These are phyloP conservation scores for Xiphophorus maculatus DNA, from an alignment of 2,113 vertebrate species.

Conservation along the genomic window DNA sequence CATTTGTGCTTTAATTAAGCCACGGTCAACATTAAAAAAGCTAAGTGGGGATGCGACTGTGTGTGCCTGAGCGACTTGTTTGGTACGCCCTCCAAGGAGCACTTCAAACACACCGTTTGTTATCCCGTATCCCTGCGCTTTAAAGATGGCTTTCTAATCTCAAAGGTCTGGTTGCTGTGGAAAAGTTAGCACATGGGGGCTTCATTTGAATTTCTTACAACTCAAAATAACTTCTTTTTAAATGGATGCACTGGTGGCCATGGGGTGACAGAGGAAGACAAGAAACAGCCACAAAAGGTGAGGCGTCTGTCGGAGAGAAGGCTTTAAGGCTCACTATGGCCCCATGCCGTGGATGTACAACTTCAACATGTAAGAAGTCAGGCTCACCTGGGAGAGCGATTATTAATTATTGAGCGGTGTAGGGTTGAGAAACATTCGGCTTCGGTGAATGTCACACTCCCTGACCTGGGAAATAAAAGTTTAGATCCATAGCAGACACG, in stretches of 20 bases:
- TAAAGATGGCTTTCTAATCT: conserved; percentile 77
- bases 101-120: conserved; percentile 85
- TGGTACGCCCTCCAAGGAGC: conserved; percentile 71
- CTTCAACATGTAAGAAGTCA: conserved; percentile 95
- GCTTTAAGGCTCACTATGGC: conserved; percentile 68
- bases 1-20: conserved; percentile 81
- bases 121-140: conserved; percentile 80
- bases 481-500: conserved; percentile 84
- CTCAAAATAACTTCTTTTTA: conserved; percentile 84
- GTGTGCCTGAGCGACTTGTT: conserved; percentile 38
- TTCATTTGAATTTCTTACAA: conserved; percentile 92
- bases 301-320: conserved; percentile 66
- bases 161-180: conserved; percentile 77
- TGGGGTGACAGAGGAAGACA: conserved; percentile 23
- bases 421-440: conserved; percentile 90
- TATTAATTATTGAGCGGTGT: conserved; percentile 98
- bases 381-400: conserved; percentile 92
- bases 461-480: conserved; percentile 91
- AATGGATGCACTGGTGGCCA: conserved; percentile 83
- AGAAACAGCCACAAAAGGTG: conserved; percentile 68
- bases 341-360: conserved; percentile 85
- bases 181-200: conserved; percentile 86
- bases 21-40: conserved; percentile 61
- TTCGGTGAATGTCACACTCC: conserved; percentile 88
- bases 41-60: conserved; percentile 59